A percentile compares a stretch with the other conserved stretches of the same genome.
Evolutionary conservation across 37 sponge, comb jelly and placozoan genomes (phyloP).

Genomic region (Tethya wilhelma): DNA sequence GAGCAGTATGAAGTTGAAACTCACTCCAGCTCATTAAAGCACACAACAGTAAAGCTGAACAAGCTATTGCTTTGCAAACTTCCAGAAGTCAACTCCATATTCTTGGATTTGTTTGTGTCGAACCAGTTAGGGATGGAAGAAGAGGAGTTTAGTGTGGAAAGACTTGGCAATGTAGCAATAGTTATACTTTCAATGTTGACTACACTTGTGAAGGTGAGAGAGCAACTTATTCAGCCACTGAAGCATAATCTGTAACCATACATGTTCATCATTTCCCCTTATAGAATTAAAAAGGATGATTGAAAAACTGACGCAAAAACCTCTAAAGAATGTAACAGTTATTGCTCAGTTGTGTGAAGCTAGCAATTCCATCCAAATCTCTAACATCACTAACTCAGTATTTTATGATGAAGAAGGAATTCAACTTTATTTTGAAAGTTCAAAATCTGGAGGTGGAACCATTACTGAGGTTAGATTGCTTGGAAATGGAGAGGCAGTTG

Average conservation of each 20-base stretch:
- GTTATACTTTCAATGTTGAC: not conserved
- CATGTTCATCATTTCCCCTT: not conserved
- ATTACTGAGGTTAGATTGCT: constrained; percentile 22
- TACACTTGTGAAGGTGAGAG: not conserved
- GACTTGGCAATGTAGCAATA: not conserved
- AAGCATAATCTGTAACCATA: too few relatives aligned
- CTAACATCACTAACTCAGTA: constrained; percentile 9
- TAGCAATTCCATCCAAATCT: constrained; percentile 1
- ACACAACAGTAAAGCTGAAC: too few relatives aligned
- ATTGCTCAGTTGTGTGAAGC: constrained; percentile 8
- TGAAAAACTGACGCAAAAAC: constrained; percentile 1
- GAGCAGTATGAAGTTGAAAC: too few relatives aligned
- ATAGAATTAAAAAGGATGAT: constrained; percentile 5
- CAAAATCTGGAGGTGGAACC: constrained; percentile 48
- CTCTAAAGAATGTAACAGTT: not conserved
- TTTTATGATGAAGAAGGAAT: constrained; percentile 48
- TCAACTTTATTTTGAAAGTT: constrained; percentile 36
- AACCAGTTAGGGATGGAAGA: not conserved
- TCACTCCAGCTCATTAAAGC: too few relatives aligned
- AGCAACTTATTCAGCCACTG: too few relatives aligned
- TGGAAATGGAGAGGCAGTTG: constrained; percentile 46
- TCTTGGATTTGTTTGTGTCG: too few relatives aligned
- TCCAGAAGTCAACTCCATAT: too few relatives aligned
- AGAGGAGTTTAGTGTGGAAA: constrained; percentile 5
- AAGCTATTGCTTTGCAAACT: too few relatives aligned